Evolutionary conservation across 2,113 vertebrate genomes (phyloP), one percentile per base, ranked within the genome.

Genomic region (Chunga burmeisteri): DNA sequence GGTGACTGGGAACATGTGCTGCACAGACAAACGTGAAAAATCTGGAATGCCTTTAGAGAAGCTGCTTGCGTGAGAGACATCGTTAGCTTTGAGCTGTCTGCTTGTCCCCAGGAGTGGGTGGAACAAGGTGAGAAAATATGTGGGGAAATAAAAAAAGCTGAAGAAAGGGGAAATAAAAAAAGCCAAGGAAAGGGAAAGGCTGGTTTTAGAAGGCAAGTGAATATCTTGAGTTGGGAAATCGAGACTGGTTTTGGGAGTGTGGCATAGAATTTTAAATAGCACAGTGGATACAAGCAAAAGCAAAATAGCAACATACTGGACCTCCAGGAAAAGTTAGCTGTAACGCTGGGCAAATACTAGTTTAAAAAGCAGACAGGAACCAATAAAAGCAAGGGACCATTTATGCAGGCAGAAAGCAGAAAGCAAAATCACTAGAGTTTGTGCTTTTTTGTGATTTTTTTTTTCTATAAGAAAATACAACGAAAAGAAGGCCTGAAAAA

Each of bases 81-180:
- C 1, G 1, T 81, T 68, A 74, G 52, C 65, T 93, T 30, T 72
- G 81, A 85, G 89, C 66, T 79, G 68, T 68, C 88, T 94, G 36
- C 68, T 81, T 91, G 86, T 87, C 81, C 86, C 84, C 78, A 70
- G 71, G 62, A 93, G 91, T 94, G 84, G 91, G 84, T 95, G 87
- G 93, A 90, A 90, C 23, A 77, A 90, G 81, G 84, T 93, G 92
- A 91, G 81, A 96, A 95, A 95, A 93, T 88, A 89, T 19, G 66
- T 90, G 92, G 87, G 70, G 71, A 92, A 95, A 96, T 95, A 88
- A 92, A 96, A 91, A 38, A 38, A 38, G 38, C 38, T 38, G 38
- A 38, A 38, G 38, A 38, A 38, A 38, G 92, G 87, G 74, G 71
- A 92, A 95, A 96, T 95, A 88, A 92, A 96, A 91, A 38, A 74